Conservation (phyloP, 2,888 invertebrate species). For the Brachypalpus laphriformis region DNA sequence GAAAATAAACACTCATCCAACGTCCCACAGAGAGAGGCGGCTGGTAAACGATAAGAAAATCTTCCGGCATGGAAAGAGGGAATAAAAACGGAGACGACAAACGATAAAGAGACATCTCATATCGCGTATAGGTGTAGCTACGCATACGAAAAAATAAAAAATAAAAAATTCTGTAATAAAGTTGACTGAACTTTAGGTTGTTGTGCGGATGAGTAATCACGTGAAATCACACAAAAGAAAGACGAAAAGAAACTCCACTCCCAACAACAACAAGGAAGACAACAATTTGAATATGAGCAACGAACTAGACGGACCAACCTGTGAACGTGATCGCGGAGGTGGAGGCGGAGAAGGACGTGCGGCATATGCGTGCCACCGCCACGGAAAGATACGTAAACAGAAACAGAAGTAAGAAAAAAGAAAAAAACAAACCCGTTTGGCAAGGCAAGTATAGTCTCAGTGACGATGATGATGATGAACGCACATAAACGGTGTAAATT, state of each 20-base stretch:
- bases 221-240: constrained; percentile 58
- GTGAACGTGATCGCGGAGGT: background rate
- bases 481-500: constrained; percentile 73
- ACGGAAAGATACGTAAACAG: constrained; percentile 59
- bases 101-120: constrained; percentile 21
- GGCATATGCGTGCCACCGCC: constrained; percentile 61
- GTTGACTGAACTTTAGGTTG: constrained; percentile 72
- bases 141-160: background rate
- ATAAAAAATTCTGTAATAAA: constrained; percentile 46
- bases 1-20: constrained; percentile 17
- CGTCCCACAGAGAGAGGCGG: constrained; percentile 21
- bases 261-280: constrained; percentile 43
- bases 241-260: constrained; percentile 28
- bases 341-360: background rate
- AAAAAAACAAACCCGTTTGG: constrained; percentile 55
- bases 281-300: constrained; percentile 56
- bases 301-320: constrained; percentile 10
- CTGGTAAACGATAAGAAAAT: constrained; percentile 52
- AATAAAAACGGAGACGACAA: constrained; percentile 10
- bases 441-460: constrained; percentile 29
- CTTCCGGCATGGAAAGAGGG: constrained; percentile 43
- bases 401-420: constrained; percentile 21
- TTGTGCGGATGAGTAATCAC: constrained; percentile 71
- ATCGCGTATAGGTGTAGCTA: constrained; percentile 9
- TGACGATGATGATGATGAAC: constrained; percentile 57